These are phyloP conservation scores for Griposia aprilina DNA, from an alignment of 2,888 invertebrate genomes.

Conservation along the genomic window DNA sequence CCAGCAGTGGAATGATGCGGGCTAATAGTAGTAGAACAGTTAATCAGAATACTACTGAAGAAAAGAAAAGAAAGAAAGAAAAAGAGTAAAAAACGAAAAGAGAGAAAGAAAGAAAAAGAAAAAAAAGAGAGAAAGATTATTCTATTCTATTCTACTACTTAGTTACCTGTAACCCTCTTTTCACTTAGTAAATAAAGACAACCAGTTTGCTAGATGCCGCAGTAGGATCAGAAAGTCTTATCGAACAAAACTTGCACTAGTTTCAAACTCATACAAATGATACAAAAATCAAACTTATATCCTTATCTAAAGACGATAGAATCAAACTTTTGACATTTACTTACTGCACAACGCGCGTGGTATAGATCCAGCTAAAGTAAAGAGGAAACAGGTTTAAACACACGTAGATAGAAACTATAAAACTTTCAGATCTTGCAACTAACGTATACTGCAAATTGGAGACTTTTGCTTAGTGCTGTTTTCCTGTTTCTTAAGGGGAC, in stretches of 20 bases:
- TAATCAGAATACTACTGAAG: too few relatives aligned
- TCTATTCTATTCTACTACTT: too few relatives aligned
- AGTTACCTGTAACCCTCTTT: too few relatives aligned
- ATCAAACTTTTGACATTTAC: slow-evolving; percentile 46
- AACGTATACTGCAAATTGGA: slow-evolving; percentile 40
- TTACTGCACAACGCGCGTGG: slow-evolving; percentile 26
- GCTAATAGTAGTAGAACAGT: too few relatives aligned
- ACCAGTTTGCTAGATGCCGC: not conserved
- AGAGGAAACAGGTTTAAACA: slow-evolving; percentile 32
- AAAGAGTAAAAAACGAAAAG: too few relatives aligned
- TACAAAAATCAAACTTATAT: slow-evolving; percentile 31
- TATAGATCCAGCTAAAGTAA: slow-evolving; percentile 12
- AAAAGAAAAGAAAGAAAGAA: too few relatives aligned
- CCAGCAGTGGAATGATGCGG: too few relatives aligned
- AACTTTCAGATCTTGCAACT: slow-evolving; percentile 29
- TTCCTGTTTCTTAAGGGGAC: not conserved
- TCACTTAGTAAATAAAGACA: too few relatives aligned
- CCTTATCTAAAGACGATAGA: slow-evolving; percentile 27
- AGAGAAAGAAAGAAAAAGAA: too few relatives aligned
- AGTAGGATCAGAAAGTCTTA: not conserved
- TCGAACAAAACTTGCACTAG: not conserved
- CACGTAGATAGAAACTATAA: slow-evolving; percentile 1
- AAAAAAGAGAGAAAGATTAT: too few relatives aligned
- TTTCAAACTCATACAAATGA: slow-evolving; percentile 9
- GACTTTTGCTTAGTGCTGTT: slow-evolving; percentile 2